Base-by-base conservation (phyloP, 64 coral and sea anemone species). In the Acropora tenuis region DNA sequence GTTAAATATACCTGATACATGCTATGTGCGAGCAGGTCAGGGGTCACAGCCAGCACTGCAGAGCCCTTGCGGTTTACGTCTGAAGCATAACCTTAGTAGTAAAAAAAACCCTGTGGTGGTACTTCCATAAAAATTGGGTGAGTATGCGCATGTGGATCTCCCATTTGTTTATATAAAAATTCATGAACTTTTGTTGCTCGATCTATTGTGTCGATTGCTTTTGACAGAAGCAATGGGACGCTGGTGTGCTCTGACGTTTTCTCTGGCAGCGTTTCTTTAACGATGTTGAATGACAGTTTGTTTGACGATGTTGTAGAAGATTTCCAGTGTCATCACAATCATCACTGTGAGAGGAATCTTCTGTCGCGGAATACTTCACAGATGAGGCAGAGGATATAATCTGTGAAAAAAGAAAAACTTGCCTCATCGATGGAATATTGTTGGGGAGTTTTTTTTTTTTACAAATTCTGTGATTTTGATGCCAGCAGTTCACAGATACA, bases 161-260 rank as follows among this genome's bases (percentile, higher is more conserved):
- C 5, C 52, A 55, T 55, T 55, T 3, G 5, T 7, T 55, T 55
- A 55, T 55, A 7, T 55, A 55, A 67, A 67, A 67, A 67, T 16
- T 67, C 17, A 67, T 67, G 11, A 67, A 67, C 63, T 67, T 67
- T 67, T 67, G 63, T 67, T 18, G 63, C 63, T 67, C 63, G 63
- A 67, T 67, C 63, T 67, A 67, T 67, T 67, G 63, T 67, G 63
- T 67, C 63, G 63, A 67, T 67, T 67, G 63, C 63, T 67, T 67
- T 67, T 67, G 63, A 67, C 12, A 67, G 63, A 67, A 67, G 63
- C 5, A 67, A 18, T 67, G 6, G 63, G 63, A 67, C 63, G 17
- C 63, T 67, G 63, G 63, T 16, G 63, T 67, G 63, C 63, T 67
- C 63, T 13, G 63, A 67, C 17, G 63, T 67, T 67, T 67, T 67